Evolutionary conservation across 2,888 invertebrate genomes (phyloP).

Genomic region (Hydropsyche betteni): DNA sequence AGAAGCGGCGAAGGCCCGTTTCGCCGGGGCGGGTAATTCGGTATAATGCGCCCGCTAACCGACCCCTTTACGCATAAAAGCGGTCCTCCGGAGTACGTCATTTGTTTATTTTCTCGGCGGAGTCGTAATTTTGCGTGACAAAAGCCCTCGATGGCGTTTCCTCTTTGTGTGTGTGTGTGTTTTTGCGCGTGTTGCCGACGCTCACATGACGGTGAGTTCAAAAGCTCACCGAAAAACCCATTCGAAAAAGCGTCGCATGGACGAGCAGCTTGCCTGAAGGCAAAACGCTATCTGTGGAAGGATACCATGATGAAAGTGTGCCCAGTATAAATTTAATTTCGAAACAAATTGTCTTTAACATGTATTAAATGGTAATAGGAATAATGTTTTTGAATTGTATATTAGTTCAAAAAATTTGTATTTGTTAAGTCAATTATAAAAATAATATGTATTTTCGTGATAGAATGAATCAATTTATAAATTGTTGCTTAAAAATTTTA

Average conservation of each 20-base stretch:
- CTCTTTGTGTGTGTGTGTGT: background rate
- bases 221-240: slow-evolving; percentile 49
- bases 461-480: no score
- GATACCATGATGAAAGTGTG: background rate
- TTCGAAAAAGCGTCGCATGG: slow-evolving; percentile 45
- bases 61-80: slow-evolving; percentile 49
- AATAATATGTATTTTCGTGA: no score
- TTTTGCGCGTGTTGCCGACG: slow-evolving; percentile 27
- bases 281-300: slow-evolving; percentile 8
- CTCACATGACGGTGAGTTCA: slow-evolving; percentile 46
- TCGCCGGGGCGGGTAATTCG: slow-evolving; percentile 17
- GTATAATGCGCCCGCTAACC: slow-evolving; percentile 17
- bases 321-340: background rate
- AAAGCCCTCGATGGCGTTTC: slow-evolving; percentile 37
- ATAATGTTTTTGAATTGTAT: no score
- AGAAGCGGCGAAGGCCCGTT: background rate
- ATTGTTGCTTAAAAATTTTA: no score
- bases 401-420: no score
- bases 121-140: slow-evolving; percentile 52
- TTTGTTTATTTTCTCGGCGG: slow-evolving; percentile 51
- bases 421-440: no score
- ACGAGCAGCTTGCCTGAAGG: slow-evolving; percentile 43
- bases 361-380: background rate
- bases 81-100: slow-evolving; percentile 43
- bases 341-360: background rate